Evolutionary conservation across 2,797 vertebrate species (phyloP).

Genomic region (Sebastes paucispinis): DNA sequence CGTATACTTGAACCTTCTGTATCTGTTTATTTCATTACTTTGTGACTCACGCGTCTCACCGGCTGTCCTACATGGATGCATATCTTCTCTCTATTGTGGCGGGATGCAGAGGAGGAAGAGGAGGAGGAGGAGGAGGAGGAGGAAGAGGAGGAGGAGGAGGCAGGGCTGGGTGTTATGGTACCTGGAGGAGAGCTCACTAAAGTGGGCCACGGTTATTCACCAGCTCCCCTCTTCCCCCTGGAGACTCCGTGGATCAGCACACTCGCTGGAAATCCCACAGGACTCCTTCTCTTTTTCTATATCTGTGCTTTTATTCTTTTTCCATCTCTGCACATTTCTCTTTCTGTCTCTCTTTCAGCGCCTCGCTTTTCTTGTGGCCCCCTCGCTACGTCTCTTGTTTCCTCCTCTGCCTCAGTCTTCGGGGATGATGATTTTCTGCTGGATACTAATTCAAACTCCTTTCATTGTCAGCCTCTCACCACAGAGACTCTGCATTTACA

Average conservation of each 20-base stretch:
- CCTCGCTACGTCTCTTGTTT: constrained; percentile 27
- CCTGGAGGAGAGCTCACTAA: constrained; percentile 75
- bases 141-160: constrained; percentile 21
- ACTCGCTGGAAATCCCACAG: constrained; percentile 58
- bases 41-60: constrained; percentile 1
- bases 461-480: constrained; percentile 40
- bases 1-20: background rate
- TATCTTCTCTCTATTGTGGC: constrained; percentile 29
- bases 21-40: constrained; percentile 25
- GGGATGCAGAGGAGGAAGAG: background rate
- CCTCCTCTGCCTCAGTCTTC: constrained; percentile 46
- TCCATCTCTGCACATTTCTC: constrained; percentile 53
- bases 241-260: constrained; percentile 62
- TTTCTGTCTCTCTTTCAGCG: constrained; percentile 40
- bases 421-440: constrained; percentile 52
- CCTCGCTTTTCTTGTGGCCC: constrained; percentile 58
- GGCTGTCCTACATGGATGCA: constrained; percentile 24
- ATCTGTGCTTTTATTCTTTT: constrained; percentile 65
- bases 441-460: constrained; percentile 56
- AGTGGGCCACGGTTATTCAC: constrained; percentile 84
- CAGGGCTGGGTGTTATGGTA: constrained; percentile 52
- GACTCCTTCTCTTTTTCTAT: constrained; percentile 57
- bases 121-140: constrained; percentile 7
- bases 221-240: constrained; percentile 67
- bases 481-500: constrained; percentile 33